Percentiles rank a stretch among this genome's conserved stretches.
phyloP scores from a whole-genome alignment of 2,113 vertebrate species.

The Columba livia region DNA sequence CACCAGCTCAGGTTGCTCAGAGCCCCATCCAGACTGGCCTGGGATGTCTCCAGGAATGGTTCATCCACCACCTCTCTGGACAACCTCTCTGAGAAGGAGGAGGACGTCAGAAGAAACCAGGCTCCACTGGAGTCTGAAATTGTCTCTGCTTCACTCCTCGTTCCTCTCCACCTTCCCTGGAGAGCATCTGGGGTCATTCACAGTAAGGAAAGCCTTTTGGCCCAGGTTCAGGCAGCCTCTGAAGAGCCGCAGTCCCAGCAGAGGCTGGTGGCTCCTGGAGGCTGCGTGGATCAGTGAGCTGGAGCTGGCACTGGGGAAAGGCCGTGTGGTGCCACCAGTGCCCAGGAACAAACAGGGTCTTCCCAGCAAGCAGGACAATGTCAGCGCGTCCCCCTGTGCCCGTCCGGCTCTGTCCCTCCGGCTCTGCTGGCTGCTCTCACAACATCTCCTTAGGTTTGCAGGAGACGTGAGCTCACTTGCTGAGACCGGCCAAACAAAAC shows the following conservation, averaged over 20 bases:
- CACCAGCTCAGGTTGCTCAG: too few species aligned
- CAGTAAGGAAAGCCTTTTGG: neutral
- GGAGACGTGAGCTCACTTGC: neutral
- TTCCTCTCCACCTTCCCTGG: neutral
- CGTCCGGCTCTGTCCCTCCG: rapidly evolving
- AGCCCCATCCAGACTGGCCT: too few species aligned
- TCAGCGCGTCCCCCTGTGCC: rapidly evolving
- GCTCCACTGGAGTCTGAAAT: neutral
- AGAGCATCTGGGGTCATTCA: neutral
- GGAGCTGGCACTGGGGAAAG: neutral
- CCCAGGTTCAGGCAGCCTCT: neutral
- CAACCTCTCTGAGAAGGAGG: neutral
- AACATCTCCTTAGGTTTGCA: neutral
- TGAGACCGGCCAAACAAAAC: neutral
- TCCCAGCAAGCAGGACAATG: neutral
- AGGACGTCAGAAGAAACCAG: neutral
- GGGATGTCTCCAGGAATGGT: too few species aligned
- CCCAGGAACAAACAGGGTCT: rapidly evolving
- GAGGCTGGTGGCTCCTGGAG: neutral
- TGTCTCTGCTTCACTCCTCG: neutral
- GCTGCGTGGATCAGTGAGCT: rapidly evolving
- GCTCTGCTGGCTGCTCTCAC: neutral
- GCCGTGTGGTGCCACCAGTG: neutral
- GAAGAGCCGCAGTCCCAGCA: neutral
- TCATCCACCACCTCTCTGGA: too few species aligned